These are phyloP conservation scores for Tortrix viridana DNA, from an alignment of 2,888 invertebrate genomes.

Conservation along the genomic window DNA sequence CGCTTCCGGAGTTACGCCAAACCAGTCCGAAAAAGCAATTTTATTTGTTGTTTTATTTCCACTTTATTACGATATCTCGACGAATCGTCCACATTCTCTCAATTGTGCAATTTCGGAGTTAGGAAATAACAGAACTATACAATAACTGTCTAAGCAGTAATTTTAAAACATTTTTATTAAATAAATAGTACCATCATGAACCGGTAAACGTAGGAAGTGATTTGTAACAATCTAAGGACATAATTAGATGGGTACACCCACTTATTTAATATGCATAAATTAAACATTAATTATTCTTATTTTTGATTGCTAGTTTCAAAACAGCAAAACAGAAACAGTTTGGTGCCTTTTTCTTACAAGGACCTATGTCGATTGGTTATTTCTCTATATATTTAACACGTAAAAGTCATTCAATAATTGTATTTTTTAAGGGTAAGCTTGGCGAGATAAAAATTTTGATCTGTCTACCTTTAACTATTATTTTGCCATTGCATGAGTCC, in stretches of 20 bases:
- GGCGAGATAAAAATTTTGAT: too few relatives aligned
- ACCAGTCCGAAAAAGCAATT: slow-evolving; percentile 63
- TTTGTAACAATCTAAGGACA: neutral
- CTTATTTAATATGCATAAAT: neutral
- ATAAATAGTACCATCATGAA: too few relatives aligned
- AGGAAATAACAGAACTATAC: slow-evolving; percentile 42
- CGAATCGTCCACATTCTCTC: slow-evolving; percentile 46
- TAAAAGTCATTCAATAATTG: too few relatives aligned
- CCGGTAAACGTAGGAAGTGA: neutral
- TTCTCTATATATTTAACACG: too few relatives aligned
- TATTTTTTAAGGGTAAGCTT: too few relatives aligned
- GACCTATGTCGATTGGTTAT: too few relatives aligned
- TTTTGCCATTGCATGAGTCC: too few relatives aligned
- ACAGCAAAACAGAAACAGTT: too few relatives aligned
- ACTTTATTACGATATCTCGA: slow-evolving; percentile 51
- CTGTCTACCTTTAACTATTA: too few relatives aligned
- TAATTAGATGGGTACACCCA: neutral
- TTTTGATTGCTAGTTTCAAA: too few relatives aligned
- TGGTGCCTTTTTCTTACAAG: too few relatives aligned
- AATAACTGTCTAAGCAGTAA: neutral
- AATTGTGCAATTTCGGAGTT: slow-evolving; percentile 49
- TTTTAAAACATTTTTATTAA: too few relatives aligned
- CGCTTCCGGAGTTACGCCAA: slow-evolving; percentile 80
- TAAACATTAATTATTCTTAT: neutral
- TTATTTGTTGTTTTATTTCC: slow-evolving; percentile 61